Conservation (phyloP, 2,888 invertebrate species). For the Erpobdella octoculata region DNA sequence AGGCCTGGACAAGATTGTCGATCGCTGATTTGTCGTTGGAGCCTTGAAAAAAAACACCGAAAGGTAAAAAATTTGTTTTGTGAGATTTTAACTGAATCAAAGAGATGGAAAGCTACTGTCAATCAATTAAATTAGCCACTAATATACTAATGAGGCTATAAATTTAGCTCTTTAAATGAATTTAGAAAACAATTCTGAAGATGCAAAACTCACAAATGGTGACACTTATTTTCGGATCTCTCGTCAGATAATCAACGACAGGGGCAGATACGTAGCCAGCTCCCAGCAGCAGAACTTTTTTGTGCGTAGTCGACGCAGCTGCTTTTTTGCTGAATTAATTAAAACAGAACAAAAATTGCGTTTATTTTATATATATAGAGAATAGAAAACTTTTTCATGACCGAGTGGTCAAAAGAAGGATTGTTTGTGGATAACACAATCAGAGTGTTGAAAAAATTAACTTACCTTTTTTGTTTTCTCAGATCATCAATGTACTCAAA, state of each 20-base stretch:
- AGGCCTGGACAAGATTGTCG: conserved; percentile 69
- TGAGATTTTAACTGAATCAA: too few species aligned
- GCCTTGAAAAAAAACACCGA: conserved; percentile 53
- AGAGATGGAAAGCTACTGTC: too few species aligned
- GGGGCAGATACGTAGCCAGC: conserved; percentile 91
- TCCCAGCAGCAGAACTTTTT: conserved; percentile 72
- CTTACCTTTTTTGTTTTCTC: conserved; percentile 56
- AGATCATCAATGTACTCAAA: conserved; percentile 90
- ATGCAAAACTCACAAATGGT: conserved; percentile 62
- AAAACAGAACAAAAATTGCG: background rate
- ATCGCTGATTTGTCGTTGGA: conserved; percentile 80
- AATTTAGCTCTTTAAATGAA: too few species aligned
- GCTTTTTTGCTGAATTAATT: conserved; percentile 22
- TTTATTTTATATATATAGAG: background rate
- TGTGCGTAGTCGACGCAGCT: conserved; percentile 55
- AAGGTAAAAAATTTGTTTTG: background rate
- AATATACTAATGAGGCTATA: too few species aligned
- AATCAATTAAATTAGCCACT: too few species aligned
- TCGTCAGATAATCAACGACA: conserved; percentile 81
- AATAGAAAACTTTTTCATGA: too few species aligned
- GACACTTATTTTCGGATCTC: conserved; percentile 72
- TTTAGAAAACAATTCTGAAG: too few species aligned
- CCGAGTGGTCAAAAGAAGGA: too few species aligned
- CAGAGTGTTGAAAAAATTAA: background rate
- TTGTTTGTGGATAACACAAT: too few species aligned